Base-by-base conservation (phyloP, 2,888 invertebrate genomes). In the Oligia fasciuncula region DNA sequence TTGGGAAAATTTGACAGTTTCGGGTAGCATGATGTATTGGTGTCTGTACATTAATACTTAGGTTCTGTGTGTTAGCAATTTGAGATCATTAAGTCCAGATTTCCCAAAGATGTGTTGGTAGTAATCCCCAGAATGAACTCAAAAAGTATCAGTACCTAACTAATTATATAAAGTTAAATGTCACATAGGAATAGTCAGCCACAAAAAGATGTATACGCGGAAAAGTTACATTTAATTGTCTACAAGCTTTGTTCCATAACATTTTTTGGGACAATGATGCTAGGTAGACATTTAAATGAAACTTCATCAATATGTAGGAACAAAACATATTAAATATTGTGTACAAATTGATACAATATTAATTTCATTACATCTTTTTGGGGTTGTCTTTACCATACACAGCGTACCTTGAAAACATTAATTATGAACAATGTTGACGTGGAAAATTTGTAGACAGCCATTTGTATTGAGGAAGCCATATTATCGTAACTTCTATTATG, bases 401-500 rank as follows among this genome's bases (percentile, higher is more conserved):
- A 19, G n/a, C 2, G 13, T 73, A 70, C 35, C 19, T 65, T 60
- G 23, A 72, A 69, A 60, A 67, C 72, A 75, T 65, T 70, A 63
- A 70, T 73, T 54, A 86, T 23, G 40, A 70, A 60, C 63, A 78
- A 71, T 67, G 13, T 73, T 86, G 46, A 40, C 14, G 40, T 54
- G 17, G 46, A 78, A 67, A 79, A 73, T 71, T 85, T 46, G 43
- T 76, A 69, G 62, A n/a, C 60, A 70, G 51, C 19, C 54, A 70
- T 75, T 77, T 43, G 51, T 67, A 73, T 63, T 75, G 62, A 75
- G 49, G 73, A 68, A 71, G 65, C 35, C 62, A 83, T 77, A 77
- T 71, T 71, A 62, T 68, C 57, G 68, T 77, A 77, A 80, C 54
- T 76, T 80, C 14, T 74, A 80, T 85, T 80, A 79, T 84, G 77